phyloP scores from a whole-genome alignment of 2,888 invertebrate genomes.

The Epistrophe grossulariae region DNA sequence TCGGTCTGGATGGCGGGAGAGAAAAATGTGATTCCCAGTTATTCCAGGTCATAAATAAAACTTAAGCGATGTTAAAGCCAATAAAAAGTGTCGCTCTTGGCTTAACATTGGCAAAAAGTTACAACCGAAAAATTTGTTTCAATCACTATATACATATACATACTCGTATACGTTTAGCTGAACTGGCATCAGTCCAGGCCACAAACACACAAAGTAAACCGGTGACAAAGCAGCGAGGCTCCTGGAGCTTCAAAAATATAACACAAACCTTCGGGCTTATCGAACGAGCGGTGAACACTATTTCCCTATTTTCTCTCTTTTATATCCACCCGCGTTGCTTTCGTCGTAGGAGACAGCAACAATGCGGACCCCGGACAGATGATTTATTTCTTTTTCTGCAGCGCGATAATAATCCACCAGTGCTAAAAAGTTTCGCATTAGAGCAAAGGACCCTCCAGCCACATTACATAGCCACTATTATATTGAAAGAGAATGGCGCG shows the following conservation, averaged over 20 bases:
- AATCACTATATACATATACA: conserved; percentile 15
- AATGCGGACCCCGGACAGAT: conserved; percentile 63
- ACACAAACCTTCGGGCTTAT: conserved; percentile 73
- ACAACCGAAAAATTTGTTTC: conserved; percentile 74
- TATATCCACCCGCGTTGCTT: conserved; percentile 11
- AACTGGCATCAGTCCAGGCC: conserved; percentile 74
- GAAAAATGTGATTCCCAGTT: conserved; percentile 69
- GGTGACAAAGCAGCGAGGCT: conserved; percentile 41
- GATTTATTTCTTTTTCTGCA: conserved; percentile 71
- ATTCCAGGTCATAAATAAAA: conserved; percentile 75
- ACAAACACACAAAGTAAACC: conserved; percentile 59
- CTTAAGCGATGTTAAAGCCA: conserved; percentile 76
- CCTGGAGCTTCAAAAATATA: conserved; percentile 48
- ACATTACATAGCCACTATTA: conserved; percentile 48
- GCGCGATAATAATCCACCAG: conserved; percentile 72
- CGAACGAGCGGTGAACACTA: conserved; percentile 71
- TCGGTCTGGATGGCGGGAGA: conserved; percentile 6
- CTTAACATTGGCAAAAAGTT: conserved; percentile 73
- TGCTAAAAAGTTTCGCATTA: conserved; percentile 74
- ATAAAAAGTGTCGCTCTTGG: conserved; percentile 75
- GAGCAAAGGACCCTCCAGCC: conserved; percentile 49
- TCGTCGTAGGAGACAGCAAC: conserved; percentile 37
- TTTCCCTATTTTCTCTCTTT: conserved; percentile 25
- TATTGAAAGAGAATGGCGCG: conserved; percentile 27
- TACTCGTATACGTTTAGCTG: conserved; percentile 22